Percentiles rank a stretch among this genome's conserved stretches.
These are phyloP conservation scores for Zaprionus inermis DNA, from an alignment of 1,140 invertebrate genomes.

Conservation along the genomic window DNA sequence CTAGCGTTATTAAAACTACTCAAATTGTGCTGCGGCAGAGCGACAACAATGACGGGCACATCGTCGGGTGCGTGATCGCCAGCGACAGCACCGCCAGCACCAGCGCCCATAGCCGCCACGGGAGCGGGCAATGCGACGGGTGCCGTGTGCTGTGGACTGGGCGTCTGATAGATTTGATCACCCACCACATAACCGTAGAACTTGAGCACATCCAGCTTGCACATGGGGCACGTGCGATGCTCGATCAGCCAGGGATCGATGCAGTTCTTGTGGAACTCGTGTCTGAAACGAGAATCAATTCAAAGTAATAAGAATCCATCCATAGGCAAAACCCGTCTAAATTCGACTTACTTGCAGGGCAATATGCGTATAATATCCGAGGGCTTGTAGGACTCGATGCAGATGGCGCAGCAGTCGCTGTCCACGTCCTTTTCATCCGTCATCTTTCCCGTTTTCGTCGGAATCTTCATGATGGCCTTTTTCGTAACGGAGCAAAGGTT, in stretches of 20 bases:
- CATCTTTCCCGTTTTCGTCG: slow-evolving; percentile 92
- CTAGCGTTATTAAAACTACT: slow-evolving; percentile 65
- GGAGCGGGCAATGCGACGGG: slow-evolving; percentile 32
- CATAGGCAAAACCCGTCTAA: background rate
- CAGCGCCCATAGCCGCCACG: background rate
- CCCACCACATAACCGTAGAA: slow-evolving; percentile 94
- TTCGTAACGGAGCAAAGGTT: slow-evolving; percentile 94
- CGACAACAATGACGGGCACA: slow-evolving; percentile 76
- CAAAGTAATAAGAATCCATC: background rate
- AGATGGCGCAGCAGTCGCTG: slow-evolving; percentile 95
- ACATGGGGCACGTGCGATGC: slow-evolving; percentile 97
- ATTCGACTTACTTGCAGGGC: slow-evolving; percentile 91
- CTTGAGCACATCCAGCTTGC: slow-evolving; percentile 97
- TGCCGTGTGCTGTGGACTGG: slow-evolving; percentile 69
- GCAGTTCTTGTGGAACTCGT: slow-evolving; percentile 96
- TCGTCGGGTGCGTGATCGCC: slow-evolving; percentile 45
- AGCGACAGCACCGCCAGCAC: slow-evolving; percentile 10
- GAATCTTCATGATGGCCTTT: slow-evolving; percentile 95
- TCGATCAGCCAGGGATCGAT: slow-evolving; percentile 97
- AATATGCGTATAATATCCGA: slow-evolving; percentile 93
- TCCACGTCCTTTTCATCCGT: slow-evolving; percentile 93
- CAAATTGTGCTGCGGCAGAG: slow-evolving; percentile 58
- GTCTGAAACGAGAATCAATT: slow-evolving; percentile 85
- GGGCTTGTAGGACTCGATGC: slow-evolving; percentile 94
- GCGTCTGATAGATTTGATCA: slow-evolving; percentile 83